Evolutionary conservation across 2,888 invertebrate species (phyloP), one percentile per base, ranked within the genome.

Genomic region (Zaprionus bogoriensis): DNA sequence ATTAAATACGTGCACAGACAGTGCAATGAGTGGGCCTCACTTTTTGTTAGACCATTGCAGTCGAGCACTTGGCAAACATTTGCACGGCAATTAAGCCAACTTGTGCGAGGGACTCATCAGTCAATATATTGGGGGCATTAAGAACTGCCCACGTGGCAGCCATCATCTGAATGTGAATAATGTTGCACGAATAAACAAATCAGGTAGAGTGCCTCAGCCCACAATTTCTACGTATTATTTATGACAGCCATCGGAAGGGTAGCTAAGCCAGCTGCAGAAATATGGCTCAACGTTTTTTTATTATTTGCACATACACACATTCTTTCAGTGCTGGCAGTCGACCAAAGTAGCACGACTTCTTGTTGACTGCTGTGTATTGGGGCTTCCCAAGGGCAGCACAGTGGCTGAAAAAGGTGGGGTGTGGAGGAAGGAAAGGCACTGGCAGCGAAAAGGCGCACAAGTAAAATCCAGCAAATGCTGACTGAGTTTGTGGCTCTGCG

Each of bases 261-360:
- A 61, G 54, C 59, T 38, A 44, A 55, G 59, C 51, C 58, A 36
- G 41, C 39, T 51, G 53, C 61, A 27, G 19, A 80, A 80, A 82
- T 80, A 80, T 80, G 63, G 75, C 73, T 67, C 66, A 79, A 67
- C 70, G 75, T 75, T 79, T 75, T 79, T 73, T 74, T 81, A 74
- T 78, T 79, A 79, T 79, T 78, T 80, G 53, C 71, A 65, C 32
- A 36, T 48, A 66, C 61, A 36, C 51, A 66, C 61, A 74, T 55
- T 59, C 52, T 54, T 28, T 60, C 52, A n/a, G n/a, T 55, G 47
- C 48, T 63, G 67, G 64, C 71, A 63, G 44, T 54, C 28, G 20
- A 20, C 39, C 39, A 22, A 41, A 22, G 41, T 41, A 7, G 22
- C 22, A n/a, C 17, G 17, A 36, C 3, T 14, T 36, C n/a, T 41